Conservation (phyloP, 2,888 invertebrate species). For the Mythimna ferrago region DNA sequence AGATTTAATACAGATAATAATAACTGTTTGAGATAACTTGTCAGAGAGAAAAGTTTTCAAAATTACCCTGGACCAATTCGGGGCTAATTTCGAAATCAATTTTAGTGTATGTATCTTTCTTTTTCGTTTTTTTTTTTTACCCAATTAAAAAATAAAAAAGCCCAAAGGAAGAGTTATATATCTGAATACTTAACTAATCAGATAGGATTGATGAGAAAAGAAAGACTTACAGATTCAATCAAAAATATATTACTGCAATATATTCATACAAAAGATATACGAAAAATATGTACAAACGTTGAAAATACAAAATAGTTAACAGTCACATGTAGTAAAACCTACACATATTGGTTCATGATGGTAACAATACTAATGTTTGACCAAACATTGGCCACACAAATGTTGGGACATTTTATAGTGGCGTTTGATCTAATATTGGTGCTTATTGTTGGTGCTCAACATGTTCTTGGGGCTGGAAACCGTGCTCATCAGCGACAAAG, state of each 20-base stretch:
- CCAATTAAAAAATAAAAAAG: too few species aligned
- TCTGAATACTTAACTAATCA: background rate
- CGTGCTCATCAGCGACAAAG: slow-evolving; percentile 91
- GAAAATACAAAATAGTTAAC: slow-evolving; percentile 45
- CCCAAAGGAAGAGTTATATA: too few species aligned
- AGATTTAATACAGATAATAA: too few species aligned
- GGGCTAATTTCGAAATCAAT: too few species aligned
- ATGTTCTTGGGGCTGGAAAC: slow-evolving; percentile 89
- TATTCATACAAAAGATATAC: slow-evolving; percentile 59
- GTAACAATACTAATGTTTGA: slow-evolving; percentile 34
- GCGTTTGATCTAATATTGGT: slow-evolving; percentile 43
- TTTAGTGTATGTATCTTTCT: too few species aligned
- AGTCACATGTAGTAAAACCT: slow-evolving; percentile 78
- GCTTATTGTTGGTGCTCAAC: slow-evolving; percentile 74
- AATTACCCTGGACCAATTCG: too few species aligned
- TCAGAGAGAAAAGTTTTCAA: too few species aligned
- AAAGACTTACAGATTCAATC: slow-evolving; percentile 25
- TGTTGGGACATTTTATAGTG: slow-evolving; percentile 47
- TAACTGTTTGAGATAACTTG: too few species aligned
- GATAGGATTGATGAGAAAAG: background rate
- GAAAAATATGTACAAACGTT: slow-evolving; percentile 56
- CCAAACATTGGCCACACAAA: slow-evolving; percentile 45
- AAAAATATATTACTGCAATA: slow-evolving; percentile 59
- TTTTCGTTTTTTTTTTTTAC: too few species aligned
- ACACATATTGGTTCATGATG: slow-evolving; percentile 64